Evolutionary conservation across 2,888 invertebrate species (phyloP).

Genomic region (Plagodis pulveraria): DNA sequence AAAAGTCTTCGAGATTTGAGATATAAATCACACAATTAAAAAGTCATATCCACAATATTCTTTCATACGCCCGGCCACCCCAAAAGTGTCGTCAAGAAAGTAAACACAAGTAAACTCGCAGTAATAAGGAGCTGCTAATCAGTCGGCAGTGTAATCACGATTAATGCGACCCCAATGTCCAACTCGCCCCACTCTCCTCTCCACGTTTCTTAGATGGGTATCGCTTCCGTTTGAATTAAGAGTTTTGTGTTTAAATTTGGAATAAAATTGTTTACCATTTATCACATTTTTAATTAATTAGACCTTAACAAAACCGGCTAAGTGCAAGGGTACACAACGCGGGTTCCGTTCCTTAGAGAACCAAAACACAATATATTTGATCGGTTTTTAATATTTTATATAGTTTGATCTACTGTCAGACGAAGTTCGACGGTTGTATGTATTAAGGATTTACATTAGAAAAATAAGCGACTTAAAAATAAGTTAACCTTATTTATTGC

Average conservation of each 20-base stretch:
- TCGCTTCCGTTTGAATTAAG: conserved; percentile 22
- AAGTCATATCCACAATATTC: conserved; percentile 37
- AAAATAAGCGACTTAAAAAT: no score
- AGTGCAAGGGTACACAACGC: background rate
- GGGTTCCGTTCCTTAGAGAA: background rate
- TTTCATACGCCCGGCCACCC: conserved; percentile 32
- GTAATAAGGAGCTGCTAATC: conserved; percentile 77
- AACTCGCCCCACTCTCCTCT: conserved; percentile 4
- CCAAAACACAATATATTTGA: no score
- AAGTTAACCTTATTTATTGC: no score
- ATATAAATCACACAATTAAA: conserved; percentile 10
- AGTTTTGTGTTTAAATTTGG: no score
- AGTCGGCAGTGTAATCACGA: conserved; percentile 59
- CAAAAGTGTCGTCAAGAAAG: conserved; percentile 68
- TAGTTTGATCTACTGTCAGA: no score
- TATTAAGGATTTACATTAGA: no score
- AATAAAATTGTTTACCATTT: background rate
- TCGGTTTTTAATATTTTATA: no score
- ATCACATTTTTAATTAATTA: background rate
- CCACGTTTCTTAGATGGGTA: conserved; percentile 25
- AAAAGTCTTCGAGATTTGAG: background rate
- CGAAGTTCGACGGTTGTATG: no score
- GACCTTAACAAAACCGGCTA: no score
- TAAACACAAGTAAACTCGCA: conserved; percentile 73
- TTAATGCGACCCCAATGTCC: conserved; percentile 57